A percentile compares a stretch with the other conserved stretches of the same genome.
Evolutionary conservation across 2,888 invertebrate genomes (phyloP).

Genomic region (Caenorhabditis zanzibari): DNA sequence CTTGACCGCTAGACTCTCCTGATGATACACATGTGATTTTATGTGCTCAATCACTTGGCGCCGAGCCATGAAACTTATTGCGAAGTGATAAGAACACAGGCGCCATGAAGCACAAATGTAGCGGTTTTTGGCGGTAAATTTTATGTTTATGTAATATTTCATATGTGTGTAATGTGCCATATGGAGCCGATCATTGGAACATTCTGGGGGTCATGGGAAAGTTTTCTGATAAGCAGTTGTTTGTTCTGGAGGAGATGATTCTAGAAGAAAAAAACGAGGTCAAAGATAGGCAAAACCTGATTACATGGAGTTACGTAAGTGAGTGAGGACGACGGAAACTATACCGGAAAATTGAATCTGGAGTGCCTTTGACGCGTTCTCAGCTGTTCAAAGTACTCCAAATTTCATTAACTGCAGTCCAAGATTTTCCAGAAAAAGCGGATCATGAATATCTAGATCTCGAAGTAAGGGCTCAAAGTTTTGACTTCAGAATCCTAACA

Average conservation of each 20-base stretch:
- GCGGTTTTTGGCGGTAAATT: slow-evolving; percentile 10
- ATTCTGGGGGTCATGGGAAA: slow-evolving; percentile 31
- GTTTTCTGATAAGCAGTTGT: neutral
- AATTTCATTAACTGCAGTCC: too few relatives aligned
- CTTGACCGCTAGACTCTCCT: slow-evolving; percentile 42
- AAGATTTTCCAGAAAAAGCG: too few relatives aligned
- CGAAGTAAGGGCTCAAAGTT: too few relatives aligned
- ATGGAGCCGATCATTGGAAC: slow-evolving; percentile 23
- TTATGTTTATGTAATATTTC: neutral
- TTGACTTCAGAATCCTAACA: too few relatives aligned
- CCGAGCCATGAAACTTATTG: slow-evolving; percentile 13
- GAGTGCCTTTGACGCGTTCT: neutral
- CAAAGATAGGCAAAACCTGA: slow-evolving; percentile 11
- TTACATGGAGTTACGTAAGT: neutral
- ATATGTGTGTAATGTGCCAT: neutral
- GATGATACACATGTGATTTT: slow-evolving; percentile 18
- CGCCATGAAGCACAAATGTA: slow-evolving; percentile 30
- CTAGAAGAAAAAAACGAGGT: slow-evolving; percentile 27
- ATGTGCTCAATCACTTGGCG: slow-evolving; percentile 19
- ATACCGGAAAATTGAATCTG: neutral
- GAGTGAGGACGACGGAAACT: neutral
- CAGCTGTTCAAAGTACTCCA: too few relatives aligned
- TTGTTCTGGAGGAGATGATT: slow-evolving; percentile 20
- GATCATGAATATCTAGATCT: too few relatives aligned
- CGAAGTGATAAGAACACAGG: slow-evolving; percentile 30